Conservation (phyloP, 2,113 vertebrate species). For the Trematocara zebra region DNA sequence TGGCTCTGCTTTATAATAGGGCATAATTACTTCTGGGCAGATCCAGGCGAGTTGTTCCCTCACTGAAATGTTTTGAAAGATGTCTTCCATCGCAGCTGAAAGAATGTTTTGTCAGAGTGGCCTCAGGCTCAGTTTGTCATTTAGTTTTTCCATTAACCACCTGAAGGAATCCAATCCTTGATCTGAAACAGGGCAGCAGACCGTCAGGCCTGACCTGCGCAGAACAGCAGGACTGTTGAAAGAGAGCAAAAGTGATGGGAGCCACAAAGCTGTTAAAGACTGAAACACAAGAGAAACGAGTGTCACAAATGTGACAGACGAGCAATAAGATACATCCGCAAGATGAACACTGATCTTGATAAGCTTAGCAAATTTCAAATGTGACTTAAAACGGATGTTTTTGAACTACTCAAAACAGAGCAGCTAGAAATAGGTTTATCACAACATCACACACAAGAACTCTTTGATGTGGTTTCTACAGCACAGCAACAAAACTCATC, state of each 20-base stretch:
- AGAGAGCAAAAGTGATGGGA: neutral
- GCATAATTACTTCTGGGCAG: neutral
- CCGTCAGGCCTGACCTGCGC: neutral
- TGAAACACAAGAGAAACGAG: neutral
- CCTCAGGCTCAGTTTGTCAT: neutral
- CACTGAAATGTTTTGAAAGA: neutral
- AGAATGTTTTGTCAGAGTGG: neutral
- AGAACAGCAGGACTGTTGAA: neutral
- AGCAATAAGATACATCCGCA: neutral
- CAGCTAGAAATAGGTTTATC: neutral
- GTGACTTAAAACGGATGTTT: neutral
- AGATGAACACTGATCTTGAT: neutral
- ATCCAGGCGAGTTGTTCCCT: neutral
- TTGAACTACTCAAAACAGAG: neutral
- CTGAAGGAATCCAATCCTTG: neutral
- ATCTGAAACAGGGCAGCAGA: neutral
- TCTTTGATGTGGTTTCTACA: conserved; percentile 2
- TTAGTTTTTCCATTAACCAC: neutral
- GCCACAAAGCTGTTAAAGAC: neutral
- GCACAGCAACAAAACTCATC: neutral
- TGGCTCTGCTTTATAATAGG: neutral
- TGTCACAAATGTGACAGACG: neutral
- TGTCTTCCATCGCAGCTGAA: neutral
- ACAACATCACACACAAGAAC: neutral
- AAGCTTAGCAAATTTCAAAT: neutral